Conservation (phyloP, 2,113 vertebrate genomes). For the Silurus meridionalis region DNA sequence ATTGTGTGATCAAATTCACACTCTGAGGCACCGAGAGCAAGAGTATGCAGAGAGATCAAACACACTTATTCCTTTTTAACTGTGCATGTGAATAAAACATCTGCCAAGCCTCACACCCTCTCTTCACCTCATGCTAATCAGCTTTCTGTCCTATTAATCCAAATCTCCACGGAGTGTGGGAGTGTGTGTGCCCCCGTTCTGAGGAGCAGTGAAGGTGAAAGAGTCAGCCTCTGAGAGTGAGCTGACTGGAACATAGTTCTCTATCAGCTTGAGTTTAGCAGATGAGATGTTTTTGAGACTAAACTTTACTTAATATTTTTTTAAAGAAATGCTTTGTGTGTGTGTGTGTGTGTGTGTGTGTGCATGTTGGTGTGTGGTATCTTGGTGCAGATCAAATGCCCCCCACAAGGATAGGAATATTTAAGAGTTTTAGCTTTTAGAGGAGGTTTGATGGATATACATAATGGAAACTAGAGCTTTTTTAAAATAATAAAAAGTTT, state of each 20-base stretch:
- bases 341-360: neutral
- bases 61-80: slow-evolving; percentile 48
- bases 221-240: slow-evolving; percentile 26
- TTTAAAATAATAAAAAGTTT: neutral
- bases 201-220: slow-evolving; percentile 40
- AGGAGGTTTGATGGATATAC: neutral
- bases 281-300: neutral
- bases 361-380: neutral
- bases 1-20: slow-evolving; percentile 12
- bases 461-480: neutral
- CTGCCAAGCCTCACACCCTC: slow-evolving; percentile 36
- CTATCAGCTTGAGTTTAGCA: neutral
- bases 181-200: slow-evolving; percentile 45
- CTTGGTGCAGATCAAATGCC: neutral
- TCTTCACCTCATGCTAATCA: slow-evolving; percentile 44
- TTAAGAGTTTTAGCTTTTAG: neutral
- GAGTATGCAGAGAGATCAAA: slow-evolving; percentile 39
- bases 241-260: neutral
- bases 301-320: slow-evolving; percentile 18
- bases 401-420: neutral
- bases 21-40: neutral
- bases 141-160: slow-evolving; percentile 50
- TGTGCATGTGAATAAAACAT: slow-evolving; percentile 47
- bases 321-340: neutral
- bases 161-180: slow-evolving; percentile 52